These are phyloP conservation scores for Venusia cambrica DNA, from an alignment of 2,888 invertebrate genomes.

Conservation along the genomic window DNA sequence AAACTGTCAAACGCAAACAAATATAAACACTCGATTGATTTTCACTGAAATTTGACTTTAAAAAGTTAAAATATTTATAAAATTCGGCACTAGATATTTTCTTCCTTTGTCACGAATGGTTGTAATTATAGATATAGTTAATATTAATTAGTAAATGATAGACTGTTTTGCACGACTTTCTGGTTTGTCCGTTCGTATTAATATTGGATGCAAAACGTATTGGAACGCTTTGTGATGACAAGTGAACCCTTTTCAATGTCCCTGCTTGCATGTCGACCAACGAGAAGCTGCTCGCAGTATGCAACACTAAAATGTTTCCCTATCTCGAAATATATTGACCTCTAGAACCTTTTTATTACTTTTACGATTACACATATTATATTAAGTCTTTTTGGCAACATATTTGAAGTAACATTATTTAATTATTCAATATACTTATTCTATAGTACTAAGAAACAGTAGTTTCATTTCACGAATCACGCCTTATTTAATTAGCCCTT, in stretches of 20 bases:
- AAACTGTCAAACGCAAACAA: too few species aligned
- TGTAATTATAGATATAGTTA: constrained; percentile 75
- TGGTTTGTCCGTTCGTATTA: constrained; percentile 48
- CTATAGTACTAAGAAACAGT: constrained; percentile 70
- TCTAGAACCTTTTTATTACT: constrained; percentile 74
- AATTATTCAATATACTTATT: constrained; percentile 82
- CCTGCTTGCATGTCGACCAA: constrained; percentile 43
- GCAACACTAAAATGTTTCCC: constrained; percentile 52
- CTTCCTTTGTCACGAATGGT: constrained; percentile 76
- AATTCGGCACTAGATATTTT: constrained; percentile 71
- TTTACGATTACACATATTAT: constrained; percentile 74
- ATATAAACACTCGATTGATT: too few species aligned
- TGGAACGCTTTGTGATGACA: constrained; percentile 66
- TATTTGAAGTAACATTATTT: constrained; percentile 80
- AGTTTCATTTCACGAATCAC: constrained; percentile 56
- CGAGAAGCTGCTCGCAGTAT: constrained; percentile 40
- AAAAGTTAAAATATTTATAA: constrained; percentile 62
- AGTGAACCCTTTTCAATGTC: constrained; percentile 36
- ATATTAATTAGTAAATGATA: constrained; percentile 73
- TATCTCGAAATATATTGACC: constrained; percentile 73
- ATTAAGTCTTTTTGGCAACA: constrained; percentile 78
- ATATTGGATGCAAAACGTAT: constrained; percentile 43
- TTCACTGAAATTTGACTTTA: too few species aligned
- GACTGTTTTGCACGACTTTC: constrained; percentile 76
- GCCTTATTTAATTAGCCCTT: neutral